These are phyloP conservation scores for Plagodis dolabraria DNA, from an alignment of 2,888 invertebrate genomes.

Conservation along the genomic window DNA sequence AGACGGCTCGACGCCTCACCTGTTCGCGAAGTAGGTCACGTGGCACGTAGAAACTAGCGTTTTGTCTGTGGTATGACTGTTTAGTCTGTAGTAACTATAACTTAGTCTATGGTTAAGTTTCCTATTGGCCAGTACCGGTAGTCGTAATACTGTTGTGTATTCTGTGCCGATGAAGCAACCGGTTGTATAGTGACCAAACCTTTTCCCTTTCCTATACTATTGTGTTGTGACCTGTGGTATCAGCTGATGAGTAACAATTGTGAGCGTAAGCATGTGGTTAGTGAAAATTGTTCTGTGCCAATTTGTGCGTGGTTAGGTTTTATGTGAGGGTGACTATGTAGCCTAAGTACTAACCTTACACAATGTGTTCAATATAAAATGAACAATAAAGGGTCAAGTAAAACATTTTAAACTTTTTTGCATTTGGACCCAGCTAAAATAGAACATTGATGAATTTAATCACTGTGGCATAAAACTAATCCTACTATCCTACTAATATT, in stretches of 20 bases:
- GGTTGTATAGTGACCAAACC: conserved; percentile 35
- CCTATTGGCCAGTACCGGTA: conserved; percentile 37
- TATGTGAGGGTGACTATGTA: too few species aligned
- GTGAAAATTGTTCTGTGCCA: not conserved
- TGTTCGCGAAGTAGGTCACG: conserved; percentile 49
- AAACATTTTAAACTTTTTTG: too few species aligned
- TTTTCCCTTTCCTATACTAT: conserved; percentile 35
- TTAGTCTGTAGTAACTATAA: not conserved
- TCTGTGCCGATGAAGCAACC: conserved; percentile 27
- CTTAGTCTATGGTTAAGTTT: conserved; percentile 25
- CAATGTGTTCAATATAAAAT: too few species aligned
- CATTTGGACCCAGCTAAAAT: too few species aligned
- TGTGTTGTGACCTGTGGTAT: conserved; percentile 10
- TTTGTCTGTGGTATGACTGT: conserved; percentile 3
- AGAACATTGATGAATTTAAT: too few species aligned
- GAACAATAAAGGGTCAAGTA: too few species aligned
- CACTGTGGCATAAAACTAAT: too few species aligned
- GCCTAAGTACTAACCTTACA: not conserved
- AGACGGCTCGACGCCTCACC: conserved; percentile 72
- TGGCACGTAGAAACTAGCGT: conserved; percentile 22
- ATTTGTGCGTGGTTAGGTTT: not conserved
- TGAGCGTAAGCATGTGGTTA: not conserved
- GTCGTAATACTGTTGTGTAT: not conserved
- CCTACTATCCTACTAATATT: too few species aligned
- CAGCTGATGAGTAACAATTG: conserved; percentile 11